phyloP scores from a whole-genome alignment of 2,888 invertebrate genomes.

The Pocota personata region DNA sequence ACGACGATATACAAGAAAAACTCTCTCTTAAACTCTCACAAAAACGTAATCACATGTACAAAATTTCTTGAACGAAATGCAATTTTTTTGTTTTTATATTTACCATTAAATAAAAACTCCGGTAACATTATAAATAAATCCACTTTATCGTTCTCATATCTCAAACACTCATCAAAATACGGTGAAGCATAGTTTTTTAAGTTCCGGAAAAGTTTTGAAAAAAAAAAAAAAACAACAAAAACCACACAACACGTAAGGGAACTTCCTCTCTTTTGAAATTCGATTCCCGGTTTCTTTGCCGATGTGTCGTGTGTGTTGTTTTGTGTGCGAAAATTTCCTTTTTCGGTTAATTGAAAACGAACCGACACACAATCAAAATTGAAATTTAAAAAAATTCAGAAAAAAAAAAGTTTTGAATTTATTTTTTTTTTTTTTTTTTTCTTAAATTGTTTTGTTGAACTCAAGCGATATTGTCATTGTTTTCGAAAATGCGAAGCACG shows the following conservation, averaged over 20 bases:
- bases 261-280: conserved; percentile 78
- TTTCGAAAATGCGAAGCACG: conserved; percentile 41
- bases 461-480: not conserved
- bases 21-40: conserved; percentile 44
- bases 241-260: conserved; percentile 53
- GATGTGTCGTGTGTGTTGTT: conserved; percentile 63
- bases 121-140: conserved; percentile 76
- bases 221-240: not conserved
- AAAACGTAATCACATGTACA: not conserved
- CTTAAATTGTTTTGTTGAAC: not conserved
- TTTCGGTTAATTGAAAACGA: conserved; percentile 75
- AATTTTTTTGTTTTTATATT: conserved; percentile 45
- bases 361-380: conserved; percentile 14
- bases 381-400: not conserved
- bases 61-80: not conserved
- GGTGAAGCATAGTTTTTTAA: not conserved
- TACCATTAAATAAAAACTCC: conserved; percentile 77
- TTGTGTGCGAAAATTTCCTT: conserved; percentile 79
- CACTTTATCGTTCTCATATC: conserved; percentile 29
- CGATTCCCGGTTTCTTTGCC: conserved; percentile 77
- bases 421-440: conserved; percentile 3
- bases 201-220: conserved; percentile 12
- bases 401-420: conserved; percentile 21
- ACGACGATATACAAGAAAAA: not conserved
- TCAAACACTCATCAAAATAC: conserved; percentile 3